Evolutionary conservation across 2,888 invertebrate genomes (phyloP).

Genomic region (Yponomeuta malinellus): DNA sequence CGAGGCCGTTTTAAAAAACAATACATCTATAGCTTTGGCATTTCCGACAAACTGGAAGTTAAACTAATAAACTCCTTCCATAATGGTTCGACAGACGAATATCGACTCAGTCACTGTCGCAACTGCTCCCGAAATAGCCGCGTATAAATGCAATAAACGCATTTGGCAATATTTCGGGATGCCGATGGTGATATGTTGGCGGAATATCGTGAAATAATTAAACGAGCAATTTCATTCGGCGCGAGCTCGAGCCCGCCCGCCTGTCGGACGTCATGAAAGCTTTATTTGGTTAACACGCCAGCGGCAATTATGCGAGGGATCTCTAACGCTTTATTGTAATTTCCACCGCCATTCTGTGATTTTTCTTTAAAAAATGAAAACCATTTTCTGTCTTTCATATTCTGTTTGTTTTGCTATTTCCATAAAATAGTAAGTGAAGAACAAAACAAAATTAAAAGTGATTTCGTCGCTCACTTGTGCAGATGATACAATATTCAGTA

Average conservation of each 20-base stretch:
- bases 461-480: neutral
- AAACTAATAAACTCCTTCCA: neutral
- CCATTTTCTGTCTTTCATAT: neutral
- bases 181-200: constrained; percentile 10
- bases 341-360: neutral
- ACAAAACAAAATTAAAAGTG: neutral
- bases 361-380: neutral
- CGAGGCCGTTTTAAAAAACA: neutral
- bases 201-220: constrained; percentile 30
- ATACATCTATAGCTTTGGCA: neutral
- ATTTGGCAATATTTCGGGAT: constrained; percentile 9
- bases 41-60: neutral
- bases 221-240: constrained; percentile 32
- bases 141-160: constrained; percentile 11
- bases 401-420: neutral
- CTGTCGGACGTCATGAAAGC: constrained; percentile 41
- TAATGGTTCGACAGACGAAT: neutral
- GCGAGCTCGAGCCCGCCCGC: constrained; percentile 23
- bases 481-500: constrained; percentile 2
- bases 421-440: neutral
- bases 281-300: constrained; percentile 37
- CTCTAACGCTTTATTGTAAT: constrained; percentile 25
- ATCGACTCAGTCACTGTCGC: constrained; percentile 8
- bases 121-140: constrained; percentile 7
- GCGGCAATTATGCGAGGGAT: constrained; percentile 22